phyloP scores from a whole-genome alignment of 2,888 invertebrate species.

The Stenichneumon culpator region DNA sequence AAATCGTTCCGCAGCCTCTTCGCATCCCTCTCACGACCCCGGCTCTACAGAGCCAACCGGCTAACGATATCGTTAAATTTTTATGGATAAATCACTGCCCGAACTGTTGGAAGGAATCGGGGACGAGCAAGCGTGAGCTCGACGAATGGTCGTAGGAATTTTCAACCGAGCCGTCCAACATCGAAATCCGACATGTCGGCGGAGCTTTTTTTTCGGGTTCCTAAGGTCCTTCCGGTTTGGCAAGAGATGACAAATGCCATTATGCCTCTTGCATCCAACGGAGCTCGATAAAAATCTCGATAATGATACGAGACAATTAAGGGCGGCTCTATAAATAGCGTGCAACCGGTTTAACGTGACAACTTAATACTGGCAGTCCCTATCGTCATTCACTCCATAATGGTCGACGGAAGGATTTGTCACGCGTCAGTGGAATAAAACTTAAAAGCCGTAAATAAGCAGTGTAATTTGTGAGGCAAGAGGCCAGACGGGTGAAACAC shows the following conservation, averaged over 20 bases:
- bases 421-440: background rate
- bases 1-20: background rate
- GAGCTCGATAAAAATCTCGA: too few species aligned
- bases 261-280: too few species aligned
- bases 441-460: background rate
- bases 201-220: background rate
- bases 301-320: too few species aligned
- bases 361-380: background rate
- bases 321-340: background rate
- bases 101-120: background rate
- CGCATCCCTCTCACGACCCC: background rate
- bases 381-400: background rate
- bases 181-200: background rate
- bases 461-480: background rate
- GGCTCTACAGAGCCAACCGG: background rate
- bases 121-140: background rate
- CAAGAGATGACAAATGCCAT: too few species aligned
- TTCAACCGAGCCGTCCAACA: background rate
- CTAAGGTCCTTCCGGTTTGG: too few species aligned
- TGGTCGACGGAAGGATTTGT: background rate
- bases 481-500: background rate
- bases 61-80: background rate
- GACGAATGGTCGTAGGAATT: background rate
- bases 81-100: background rate
- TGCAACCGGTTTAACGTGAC: background rate